A percentile compares a stretch with the other conserved stretches of the same genome.
Conservation (phyloP, 1,140 invertebrate species). For the Bombyx mandarina region DNA sequence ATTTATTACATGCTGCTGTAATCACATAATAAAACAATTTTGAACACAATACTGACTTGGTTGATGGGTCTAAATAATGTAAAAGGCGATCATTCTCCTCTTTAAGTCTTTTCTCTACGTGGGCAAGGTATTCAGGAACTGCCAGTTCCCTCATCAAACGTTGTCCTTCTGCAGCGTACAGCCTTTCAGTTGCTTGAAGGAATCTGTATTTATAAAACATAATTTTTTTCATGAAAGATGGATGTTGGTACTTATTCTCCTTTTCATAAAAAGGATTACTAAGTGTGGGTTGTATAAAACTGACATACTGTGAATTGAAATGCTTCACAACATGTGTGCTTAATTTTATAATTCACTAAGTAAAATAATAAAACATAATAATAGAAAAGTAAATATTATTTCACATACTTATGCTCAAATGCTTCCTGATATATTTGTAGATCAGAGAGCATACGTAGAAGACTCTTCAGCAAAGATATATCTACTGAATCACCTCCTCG, state of each 20-base stretch:
- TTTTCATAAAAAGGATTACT: no score
- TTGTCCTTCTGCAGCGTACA: conserved; percentile 95
- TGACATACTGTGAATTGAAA: no score
- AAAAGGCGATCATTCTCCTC: conserved; percentile 96
- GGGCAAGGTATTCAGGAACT: conserved; percentile 93
- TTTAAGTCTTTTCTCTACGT: conserved; percentile 94
- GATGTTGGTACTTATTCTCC: neutral
- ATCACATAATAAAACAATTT: no score
- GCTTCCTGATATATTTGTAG: conserved; percentile 96
- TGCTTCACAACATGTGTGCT: neutral
- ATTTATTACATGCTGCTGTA: no score
- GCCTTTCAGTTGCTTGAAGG: conserved; percentile 89
- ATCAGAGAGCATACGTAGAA: conserved; percentile 97
- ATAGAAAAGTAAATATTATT: neutral
- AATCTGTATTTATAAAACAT: conserved; percentile 73
- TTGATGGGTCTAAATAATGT: conserved; percentile 94
- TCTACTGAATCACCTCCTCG: conserved; percentile 95
- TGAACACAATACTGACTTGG: conserved; percentile 77
- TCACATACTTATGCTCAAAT: conserved; percentile 87
- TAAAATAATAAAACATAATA: neutral
- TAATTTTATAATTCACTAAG: neutral
- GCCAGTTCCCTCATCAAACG: conserved; percentile 93
- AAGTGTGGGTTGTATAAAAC: no score
- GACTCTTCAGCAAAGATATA: conserved; percentile 91
- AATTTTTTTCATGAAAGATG: neutral